These are phyloP conservation scores for Antheraea yamamai DNA, from an alignment of 2,888 invertebrate genomes.

Conservation along the genomic window DNA sequence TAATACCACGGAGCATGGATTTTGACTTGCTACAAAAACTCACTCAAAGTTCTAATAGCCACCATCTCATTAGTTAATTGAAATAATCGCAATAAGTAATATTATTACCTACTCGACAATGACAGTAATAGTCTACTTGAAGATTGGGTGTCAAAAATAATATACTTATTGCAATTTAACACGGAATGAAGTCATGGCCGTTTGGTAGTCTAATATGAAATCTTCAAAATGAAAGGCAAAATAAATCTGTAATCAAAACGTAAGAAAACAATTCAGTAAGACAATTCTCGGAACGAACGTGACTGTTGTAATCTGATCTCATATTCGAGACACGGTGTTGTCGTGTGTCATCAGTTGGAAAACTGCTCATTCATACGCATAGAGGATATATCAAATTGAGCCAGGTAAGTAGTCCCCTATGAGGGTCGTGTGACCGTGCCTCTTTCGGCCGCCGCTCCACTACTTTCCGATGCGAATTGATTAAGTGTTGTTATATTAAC, in stretches of 20 bases:
- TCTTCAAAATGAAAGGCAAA: too few species aligned
- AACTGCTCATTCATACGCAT: conserved; percentile 15
- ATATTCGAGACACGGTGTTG: background rate
- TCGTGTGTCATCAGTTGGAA: conserved; percentile 18
- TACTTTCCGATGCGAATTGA: conserved; percentile 10
- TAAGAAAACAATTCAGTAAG: background rate
- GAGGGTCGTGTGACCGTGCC: conserved; percentile 46
- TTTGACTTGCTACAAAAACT: too few species aligned
- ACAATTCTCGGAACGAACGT: background rate
- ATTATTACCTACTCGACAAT: too few species aligned
- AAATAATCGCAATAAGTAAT: too few species aligned
- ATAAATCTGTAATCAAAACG: background rate
- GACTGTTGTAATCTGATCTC: background rate
- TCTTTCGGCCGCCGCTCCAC: conserved; percentile 21
- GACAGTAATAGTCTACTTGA: too few species aligned
- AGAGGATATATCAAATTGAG: conserved; percentile 63
- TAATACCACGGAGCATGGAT: too few species aligned
- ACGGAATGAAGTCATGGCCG: too few species aligned
- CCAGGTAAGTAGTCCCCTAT: conserved; percentile 56
- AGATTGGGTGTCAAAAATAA: too few species aligned
- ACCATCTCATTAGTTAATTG: too few species aligned
- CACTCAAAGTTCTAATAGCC: too few species aligned
- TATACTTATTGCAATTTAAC: too few species aligned
- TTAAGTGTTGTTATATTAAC: conserved; percentile 6
- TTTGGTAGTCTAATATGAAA: too few species aligned